Evolutionary conservation across 2,113 vertebrate genomes (phyloP).

Genomic region (Camelus dromedarius): DNA sequence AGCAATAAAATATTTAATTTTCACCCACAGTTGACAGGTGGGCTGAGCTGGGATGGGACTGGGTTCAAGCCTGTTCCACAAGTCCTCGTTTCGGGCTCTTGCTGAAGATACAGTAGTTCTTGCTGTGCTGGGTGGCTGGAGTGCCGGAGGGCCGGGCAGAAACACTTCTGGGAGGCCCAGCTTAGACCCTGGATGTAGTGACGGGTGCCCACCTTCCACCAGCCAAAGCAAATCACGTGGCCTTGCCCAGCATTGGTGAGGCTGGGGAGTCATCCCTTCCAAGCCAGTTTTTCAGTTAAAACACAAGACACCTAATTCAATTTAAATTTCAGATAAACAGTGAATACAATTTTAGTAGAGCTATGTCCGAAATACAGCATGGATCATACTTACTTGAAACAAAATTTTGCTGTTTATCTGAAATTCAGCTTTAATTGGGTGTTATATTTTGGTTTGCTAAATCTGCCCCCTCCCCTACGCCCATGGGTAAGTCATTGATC

Average conservation of each 20-base stretch:
- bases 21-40: fast-evolving
- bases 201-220: fast-evolving
- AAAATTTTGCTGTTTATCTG: not conserved
- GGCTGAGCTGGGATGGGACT: not conserved
- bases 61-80: not conserved
- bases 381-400: not conserved
- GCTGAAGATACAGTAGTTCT: not conserved
- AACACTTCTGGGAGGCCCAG: not conserved
- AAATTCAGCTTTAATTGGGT: not conserved
- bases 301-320: not conserved
- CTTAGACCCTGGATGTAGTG: fast-evolving
- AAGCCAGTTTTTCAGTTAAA: not conserved
- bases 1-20: not conserved
- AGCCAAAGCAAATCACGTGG: not conserved
- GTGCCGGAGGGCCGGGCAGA: not conserved
- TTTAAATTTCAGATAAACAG: conserved; percentile 36
- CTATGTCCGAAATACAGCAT: not conserved
- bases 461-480: not conserved
- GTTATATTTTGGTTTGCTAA: not conserved
- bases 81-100: not conserved
- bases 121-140: too few species aligned
- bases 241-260: not conserved
- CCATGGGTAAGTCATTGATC: fast-evolving
- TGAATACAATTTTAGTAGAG: not conserved
- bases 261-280: not conserved